Evolutionary conservation across 2,888 invertebrate genomes (phyloP).

Genomic region (Caenorhabditis plicata): DNA sequence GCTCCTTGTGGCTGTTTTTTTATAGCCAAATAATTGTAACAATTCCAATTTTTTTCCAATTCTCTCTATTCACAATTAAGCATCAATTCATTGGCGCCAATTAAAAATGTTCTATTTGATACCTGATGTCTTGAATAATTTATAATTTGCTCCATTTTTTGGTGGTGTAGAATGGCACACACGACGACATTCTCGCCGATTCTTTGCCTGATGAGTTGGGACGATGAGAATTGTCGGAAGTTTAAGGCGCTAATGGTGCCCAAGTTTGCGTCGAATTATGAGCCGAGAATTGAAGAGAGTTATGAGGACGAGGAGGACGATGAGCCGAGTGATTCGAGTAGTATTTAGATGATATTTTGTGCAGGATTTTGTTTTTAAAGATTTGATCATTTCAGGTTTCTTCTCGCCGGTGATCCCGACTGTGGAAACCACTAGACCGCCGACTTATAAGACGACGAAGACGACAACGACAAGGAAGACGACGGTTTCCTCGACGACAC

Average conservation of each 20-base stretch:
- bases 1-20: conserved; percentile 14
- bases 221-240: conserved; percentile 57
- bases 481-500: not conserved
- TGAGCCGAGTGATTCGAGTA: conserved; percentile 1
- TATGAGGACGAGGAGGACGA: conserved; percentile 13
- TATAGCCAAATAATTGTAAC: conserved; percentile 19
- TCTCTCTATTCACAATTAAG: not conserved
- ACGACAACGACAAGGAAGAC: conserved; percentile 1
- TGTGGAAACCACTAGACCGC: too few relatives aligned
- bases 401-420: conserved; percentile 61
- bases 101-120: conserved; percentile 3
- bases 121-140: conserved; percentile 7
- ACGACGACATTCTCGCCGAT: conserved; percentile 58
- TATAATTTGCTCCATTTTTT: not conserved
- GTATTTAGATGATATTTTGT: not conserved
- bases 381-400: conserved; percentile 52
- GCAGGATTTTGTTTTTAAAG: not conserved
- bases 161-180: not conserved
- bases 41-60: conserved; percentile 15
- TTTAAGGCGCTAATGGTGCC: conserved; percentile 56
- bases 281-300: conserved; percentile 2
- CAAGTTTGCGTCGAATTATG: conserved; percentile 50
- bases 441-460: conserved; percentile 7
- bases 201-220: conserved; percentile 62
- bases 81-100: not conserved